Conservation (phyloP, 2,888 invertebrate genomes). For the Parnassius mnemosyne region DNA sequence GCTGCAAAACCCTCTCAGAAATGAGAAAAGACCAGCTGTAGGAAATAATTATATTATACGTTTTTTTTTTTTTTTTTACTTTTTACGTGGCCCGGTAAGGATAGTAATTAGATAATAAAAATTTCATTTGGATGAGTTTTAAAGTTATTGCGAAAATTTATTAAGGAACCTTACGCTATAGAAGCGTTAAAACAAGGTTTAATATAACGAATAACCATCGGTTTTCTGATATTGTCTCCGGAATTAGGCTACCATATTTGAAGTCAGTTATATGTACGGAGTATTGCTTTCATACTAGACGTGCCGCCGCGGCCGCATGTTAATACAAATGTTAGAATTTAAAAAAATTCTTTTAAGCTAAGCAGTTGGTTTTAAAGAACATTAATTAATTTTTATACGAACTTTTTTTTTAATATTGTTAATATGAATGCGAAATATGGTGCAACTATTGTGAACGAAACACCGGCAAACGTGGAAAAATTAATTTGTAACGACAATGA, state of each 20-base stretch:
- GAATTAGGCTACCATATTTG: conserved; percentile 33
- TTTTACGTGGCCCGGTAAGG: too few relatives aligned
- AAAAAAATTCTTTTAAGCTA: background rate
- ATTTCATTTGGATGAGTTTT: too few relatives aligned
- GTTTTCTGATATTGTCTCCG: conserved; percentile 8
- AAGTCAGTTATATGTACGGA: conserved; percentile 54
- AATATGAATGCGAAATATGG: conserved; percentile 68
- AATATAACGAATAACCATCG: conserved; percentile 1
- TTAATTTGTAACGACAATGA: conserved; percentile 45
- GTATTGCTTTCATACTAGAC: conserved; percentile 59
- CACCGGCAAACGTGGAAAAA: conserved; percentile 47
- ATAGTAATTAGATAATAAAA: too few relatives aligned
- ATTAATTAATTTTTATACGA: conserved; percentile 1
- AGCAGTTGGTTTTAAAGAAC: conserved; percentile 18
- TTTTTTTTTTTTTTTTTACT: too few relatives aligned
- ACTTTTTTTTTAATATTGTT: conserved; percentile 26
- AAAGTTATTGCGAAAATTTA: too few relatives aligned
- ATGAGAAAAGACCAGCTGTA: too few relatives aligned
- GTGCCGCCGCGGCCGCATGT: conserved; percentile 39
- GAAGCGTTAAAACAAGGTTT: background rate
- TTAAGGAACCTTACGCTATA: too few relatives aligned
- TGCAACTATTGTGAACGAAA: conserved; percentile 54
- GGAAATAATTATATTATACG: too few relatives aligned
- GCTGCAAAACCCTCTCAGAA: too few relatives aligned
- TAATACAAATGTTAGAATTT: conserved; percentile 6